Conservation (phyloP, 2,113 vertebrate genomes). For the Hucho hucho region DNA sequence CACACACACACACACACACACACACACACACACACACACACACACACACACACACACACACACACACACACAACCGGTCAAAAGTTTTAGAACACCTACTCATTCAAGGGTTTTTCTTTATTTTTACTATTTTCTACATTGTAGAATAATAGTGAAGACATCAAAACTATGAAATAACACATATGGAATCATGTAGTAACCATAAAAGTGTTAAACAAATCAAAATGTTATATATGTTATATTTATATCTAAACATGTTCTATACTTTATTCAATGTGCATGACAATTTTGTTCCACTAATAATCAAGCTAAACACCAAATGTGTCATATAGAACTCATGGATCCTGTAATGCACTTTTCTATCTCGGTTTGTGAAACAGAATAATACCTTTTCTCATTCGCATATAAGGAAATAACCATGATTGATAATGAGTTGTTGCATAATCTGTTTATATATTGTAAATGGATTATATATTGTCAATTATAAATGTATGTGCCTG, state of each 20-base stretch:
- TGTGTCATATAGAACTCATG: conserved; percentile 52
- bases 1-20: no score
- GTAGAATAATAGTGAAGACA: no score
- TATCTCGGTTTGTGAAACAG: conserved; percentile 46
- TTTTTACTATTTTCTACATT: no score
- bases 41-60: no score
- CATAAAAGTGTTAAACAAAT: no score
- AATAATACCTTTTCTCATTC: conserved; percentile 24
- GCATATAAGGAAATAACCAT: conserved; percentile 50
- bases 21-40: no score
- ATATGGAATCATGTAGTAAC: no score
- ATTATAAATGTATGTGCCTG: conserved; percentile 64
- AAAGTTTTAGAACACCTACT: no score
- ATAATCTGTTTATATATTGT: conserved; percentile 55
- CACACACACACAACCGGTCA: no score
- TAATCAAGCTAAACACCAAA: conserved; percentile 49
- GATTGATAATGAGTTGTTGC: conserved; percentile 9
- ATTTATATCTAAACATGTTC: conserved; percentile 43
- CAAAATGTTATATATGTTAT: no score
- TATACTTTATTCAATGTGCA: conserved; percentile 50
- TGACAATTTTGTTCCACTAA: conserved; percentile 48
- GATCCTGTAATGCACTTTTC: conserved; percentile 42
- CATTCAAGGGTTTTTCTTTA: no score
- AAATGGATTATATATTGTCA: conserved; percentile 55
- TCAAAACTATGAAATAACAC: no score